Percentiles rank a stretch among this genome's conserved stretches.
Conservation (phyloP, 2,888 invertebrate species). For the Ellobium chinense region DNA sequence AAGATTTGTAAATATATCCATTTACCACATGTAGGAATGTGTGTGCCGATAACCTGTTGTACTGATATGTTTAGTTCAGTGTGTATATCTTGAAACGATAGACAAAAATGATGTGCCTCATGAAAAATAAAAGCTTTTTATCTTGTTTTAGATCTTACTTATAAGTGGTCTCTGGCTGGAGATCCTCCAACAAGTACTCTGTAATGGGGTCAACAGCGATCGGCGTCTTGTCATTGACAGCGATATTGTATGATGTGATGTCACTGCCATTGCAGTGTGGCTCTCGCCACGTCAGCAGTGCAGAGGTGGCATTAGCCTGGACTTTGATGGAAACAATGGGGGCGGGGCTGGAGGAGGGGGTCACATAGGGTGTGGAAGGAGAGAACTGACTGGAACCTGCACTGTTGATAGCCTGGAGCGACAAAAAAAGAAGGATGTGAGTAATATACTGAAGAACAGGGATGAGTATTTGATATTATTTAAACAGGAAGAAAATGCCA, state of each 20-base stretch:
- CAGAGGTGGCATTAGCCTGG: slow-evolving; percentile 84
- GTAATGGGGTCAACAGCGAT: slow-evolving; percentile 68
- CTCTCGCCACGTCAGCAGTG: slow-evolving; percentile 85
- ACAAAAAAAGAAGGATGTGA: too few relatives aligned
- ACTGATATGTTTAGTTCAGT: too few relatives aligned
- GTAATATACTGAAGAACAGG: not conserved
- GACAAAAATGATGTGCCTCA: too few relatives aligned
- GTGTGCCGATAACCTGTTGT: too few relatives aligned
- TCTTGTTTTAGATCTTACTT: too few relatives aligned
- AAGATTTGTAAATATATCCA: too few relatives aligned
- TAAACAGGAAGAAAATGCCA: too few relatives aligned
- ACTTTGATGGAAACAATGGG: slow-evolving; percentile 81
- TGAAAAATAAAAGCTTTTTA: too few relatives aligned
- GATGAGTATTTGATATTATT: not conserved
- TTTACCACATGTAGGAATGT: too few relatives aligned
- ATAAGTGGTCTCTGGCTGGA: slow-evolving; percentile 89
- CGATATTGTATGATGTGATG: slow-evolving; percentile 88
- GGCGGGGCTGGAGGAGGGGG: slow-evolving; percentile 90
- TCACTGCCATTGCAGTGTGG: slow-evolving; percentile 88
- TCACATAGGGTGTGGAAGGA: slow-evolving; percentile 84
- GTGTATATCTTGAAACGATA: too few relatives aligned
- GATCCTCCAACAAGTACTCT: slow-evolving; percentile 84
- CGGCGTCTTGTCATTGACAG: slow-evolving; percentile 80
- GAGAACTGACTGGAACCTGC: slow-evolving; percentile 90
- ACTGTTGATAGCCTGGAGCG: slow-evolving; percentile 86